Evolutionary conservation across 2,888 invertebrate species (phyloP).

Genomic region (Caenorhabditis imperialis): DNA sequence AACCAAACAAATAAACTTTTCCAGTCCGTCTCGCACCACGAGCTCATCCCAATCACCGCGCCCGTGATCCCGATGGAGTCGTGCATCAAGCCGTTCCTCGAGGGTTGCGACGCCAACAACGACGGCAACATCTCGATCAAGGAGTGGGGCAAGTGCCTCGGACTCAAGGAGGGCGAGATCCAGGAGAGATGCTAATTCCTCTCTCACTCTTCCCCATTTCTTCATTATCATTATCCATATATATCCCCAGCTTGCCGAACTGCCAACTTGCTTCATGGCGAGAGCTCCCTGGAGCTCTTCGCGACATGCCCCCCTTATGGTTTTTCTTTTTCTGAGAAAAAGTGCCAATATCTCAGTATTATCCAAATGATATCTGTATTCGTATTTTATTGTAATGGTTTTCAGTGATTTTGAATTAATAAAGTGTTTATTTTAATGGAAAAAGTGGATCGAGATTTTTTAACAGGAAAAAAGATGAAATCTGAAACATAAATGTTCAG

Average conservation of each 20-base stretch:
- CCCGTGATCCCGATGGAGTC: slow-evolving; percentile 95
- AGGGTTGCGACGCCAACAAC: slow-evolving; percentile 89
- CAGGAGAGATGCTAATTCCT: slow-evolving; percentile 54
- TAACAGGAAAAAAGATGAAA: no score
- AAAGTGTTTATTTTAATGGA: no score
- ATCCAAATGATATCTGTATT: no score
- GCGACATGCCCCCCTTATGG: slow-evolving; percentile 2
- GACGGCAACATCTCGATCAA: slow-evolving; percentile 91
- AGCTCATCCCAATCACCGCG: slow-evolving; percentile 94
- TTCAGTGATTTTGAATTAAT: no score
- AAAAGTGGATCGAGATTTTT: no score
- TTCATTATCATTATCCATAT: not conserved
- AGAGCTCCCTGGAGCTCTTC: not conserved
- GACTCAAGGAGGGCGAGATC: slow-evolving; percentile 85
- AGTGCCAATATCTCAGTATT: no score
- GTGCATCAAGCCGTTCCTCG: slow-evolving; percentile 92
- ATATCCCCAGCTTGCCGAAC: slow-evolving; percentile 24
- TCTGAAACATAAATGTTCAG: no score
- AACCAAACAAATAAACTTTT: no score
- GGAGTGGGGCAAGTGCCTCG: slow-evolving; percentile 89
- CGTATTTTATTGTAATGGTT: no score
- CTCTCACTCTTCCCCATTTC: not conserved
- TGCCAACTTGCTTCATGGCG: slow-evolving; percentile 34
- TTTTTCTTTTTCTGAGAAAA: not conserved
- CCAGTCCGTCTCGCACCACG: slow-evolving; percentile 87